A percentile compares a stretch with the other conserved stretches of the same genome.
Conservation (phyloP, 2,113 vertebrate genomes). For the Nothocercus julius region DNA sequence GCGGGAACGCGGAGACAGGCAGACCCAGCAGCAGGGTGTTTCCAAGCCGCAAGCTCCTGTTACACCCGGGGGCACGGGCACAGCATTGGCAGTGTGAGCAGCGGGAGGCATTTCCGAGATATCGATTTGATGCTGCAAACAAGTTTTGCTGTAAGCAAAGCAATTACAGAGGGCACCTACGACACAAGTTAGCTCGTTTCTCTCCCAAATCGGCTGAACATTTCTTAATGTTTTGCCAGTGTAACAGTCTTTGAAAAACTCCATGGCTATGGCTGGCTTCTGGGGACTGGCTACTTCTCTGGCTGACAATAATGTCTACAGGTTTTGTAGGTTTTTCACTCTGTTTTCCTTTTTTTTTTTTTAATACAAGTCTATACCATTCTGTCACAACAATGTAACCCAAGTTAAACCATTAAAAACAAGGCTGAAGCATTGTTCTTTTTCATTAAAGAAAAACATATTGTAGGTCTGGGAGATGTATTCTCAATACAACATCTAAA, state of each 20-base stretch:
- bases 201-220: not conserved
- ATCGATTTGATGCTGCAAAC: fast-evolving
- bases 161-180: not conserved
- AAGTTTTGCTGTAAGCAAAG: not conserved
- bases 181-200: not conserved
- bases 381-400: not conserved
- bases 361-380: not conserved
- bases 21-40: not conserved
- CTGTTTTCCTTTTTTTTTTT: not conserved
- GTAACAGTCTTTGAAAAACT: fast-evolving
- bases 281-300: not conserved
- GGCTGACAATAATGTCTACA: not conserved
- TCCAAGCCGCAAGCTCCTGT: fast-evolving
- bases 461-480: not conserved
- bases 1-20: not conserved
- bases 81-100: not conserved
- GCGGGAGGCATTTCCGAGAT: not conserved
- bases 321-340: not conserved
- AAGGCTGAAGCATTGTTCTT: not conserved
- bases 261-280: not conserved
- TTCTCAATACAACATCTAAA: not conserved
- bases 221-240: not conserved
- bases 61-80: fast-evolving
- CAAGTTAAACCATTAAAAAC: not conserved
- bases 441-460: not conserved